These are phyloP conservation scores for Pogonophryne albipinna DNA, from an alignment of 2,797 vertebrate genomes.

Conservation along the genomic window DNA sequence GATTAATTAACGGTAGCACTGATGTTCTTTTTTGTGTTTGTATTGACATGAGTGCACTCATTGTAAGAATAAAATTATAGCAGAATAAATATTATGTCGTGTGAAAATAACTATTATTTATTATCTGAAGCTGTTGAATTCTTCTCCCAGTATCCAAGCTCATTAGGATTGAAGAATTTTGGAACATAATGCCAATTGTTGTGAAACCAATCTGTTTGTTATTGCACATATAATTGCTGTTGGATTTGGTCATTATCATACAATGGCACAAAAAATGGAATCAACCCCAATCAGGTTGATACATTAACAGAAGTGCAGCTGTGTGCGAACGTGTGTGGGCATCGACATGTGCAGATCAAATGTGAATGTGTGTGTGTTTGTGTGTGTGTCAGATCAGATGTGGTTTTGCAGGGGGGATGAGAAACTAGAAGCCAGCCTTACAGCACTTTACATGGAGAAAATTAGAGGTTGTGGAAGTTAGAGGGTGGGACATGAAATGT, in stretches of 20 bases:
- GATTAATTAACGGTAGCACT: neutral
- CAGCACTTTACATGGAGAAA: conserved; percentile 46
- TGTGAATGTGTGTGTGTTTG: neutral
- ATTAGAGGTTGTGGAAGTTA: conserved; percentile 36
- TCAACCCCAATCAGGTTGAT: conserved; percentile 11
- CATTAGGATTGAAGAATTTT: neutral
- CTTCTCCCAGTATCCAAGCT: neutral
- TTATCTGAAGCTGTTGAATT: neutral
- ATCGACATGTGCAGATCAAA: neutral
- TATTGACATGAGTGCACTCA: neutral
- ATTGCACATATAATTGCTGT: neutral
- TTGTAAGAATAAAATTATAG: neutral
- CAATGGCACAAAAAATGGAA: conserved; percentile 10
- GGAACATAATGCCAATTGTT: neutral
- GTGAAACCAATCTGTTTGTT: neutral
- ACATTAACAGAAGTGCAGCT: neutral
- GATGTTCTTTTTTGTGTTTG: neutral
- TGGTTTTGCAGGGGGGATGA: conserved; percentile 41
- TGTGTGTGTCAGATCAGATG: conserved; percentile 19
- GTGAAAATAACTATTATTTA: neutral
- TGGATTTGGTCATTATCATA: conserved; percentile 6
- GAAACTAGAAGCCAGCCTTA: conserved; percentile 28
- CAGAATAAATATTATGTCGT: neutral
- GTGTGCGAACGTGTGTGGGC: neutral
- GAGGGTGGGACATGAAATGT: conserved; percentile 44